phyloP scores from a whole-genome alignment of 2,113 vertebrate species.

The Gymnocephalus cernua region DNA sequence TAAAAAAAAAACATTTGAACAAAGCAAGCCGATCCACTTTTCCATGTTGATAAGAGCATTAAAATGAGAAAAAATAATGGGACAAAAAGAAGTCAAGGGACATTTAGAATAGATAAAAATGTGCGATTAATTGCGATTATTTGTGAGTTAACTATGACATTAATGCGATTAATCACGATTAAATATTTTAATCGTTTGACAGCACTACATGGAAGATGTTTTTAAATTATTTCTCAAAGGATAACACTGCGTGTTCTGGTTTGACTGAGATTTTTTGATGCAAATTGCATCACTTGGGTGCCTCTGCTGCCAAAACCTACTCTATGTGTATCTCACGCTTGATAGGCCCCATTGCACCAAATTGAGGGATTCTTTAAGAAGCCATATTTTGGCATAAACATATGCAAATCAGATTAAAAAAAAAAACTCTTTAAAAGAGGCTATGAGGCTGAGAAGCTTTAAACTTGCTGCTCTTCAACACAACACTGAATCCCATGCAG shows the following conservation, averaged over 20 bases:
- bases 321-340: not conserved
- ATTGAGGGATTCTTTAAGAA: not conserved
- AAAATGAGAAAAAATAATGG: too few relatives aligned
- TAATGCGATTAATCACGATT: too few relatives aligned
- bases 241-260: not conserved
- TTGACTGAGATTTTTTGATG: not conserved
- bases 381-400: conserved; percentile 27
- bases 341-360: conserved; percentile 5
- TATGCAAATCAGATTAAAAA: conserved; percentile 10
- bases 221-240: too few relatives aligned
- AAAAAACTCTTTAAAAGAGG: conserved; percentile 7
- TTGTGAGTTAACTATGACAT: too few relatives aligned
- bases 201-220: too few relatives aligned
- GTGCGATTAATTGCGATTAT: too few relatives aligned
- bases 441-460: not conserved
- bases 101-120: too few relatives aligned
- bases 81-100: too few relatives aligned
- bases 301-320: not conserved
- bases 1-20: too few relatives aligned
- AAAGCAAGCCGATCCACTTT: too few relatives aligned
- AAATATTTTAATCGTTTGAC: too few relatives aligned
- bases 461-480: not conserved
- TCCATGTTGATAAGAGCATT: too few relatives aligned
- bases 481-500: not conserved
- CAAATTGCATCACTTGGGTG: not conserved